phyloP scores from a whole-genome alignment of 1,140 invertebrate genomes.

The Thaumatotibia leucotreta region DNA sequence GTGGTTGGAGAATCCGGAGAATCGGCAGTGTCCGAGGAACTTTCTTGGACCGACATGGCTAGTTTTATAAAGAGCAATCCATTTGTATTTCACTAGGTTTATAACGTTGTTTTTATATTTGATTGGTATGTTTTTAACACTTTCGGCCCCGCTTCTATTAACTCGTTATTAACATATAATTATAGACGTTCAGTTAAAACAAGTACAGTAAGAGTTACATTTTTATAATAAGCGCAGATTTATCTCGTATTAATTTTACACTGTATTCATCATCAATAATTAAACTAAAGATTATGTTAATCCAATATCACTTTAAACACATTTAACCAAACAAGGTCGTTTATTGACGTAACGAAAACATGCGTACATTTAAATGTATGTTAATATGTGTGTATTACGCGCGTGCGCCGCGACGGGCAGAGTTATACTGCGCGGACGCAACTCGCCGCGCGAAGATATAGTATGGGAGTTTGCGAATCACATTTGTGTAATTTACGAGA shows the following conservation, averaged over 20 bases:
- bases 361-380: slow-evolving; percentile 7
- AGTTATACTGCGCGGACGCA: neutral
- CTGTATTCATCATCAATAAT: neutral
- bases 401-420: neutral
- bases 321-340: neutral
- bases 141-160: no score
- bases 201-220: no score
- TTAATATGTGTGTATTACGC: neutral
- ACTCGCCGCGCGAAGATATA: neutral
- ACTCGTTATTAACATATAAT: no score
- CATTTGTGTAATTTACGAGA: neutral
- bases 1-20: slow-evolving; percentile 45
- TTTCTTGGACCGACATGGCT: slow-evolving; percentile 5
- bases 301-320: neutral
- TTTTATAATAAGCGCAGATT: no score
- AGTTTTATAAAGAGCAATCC: no score
- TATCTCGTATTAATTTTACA: neutral
- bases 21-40: slow-evolving; percentile 37
- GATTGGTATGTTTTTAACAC: neutral
- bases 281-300: neutral
- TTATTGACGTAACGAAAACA: slow-evolving; percentile 8
- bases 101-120: neutral
- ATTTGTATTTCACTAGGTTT: neutral
- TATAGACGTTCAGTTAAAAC: no score
- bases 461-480: neutral